Conservation (phyloP, 2,888 invertebrate species). For the Leptogaster cylindrica region DNA sequence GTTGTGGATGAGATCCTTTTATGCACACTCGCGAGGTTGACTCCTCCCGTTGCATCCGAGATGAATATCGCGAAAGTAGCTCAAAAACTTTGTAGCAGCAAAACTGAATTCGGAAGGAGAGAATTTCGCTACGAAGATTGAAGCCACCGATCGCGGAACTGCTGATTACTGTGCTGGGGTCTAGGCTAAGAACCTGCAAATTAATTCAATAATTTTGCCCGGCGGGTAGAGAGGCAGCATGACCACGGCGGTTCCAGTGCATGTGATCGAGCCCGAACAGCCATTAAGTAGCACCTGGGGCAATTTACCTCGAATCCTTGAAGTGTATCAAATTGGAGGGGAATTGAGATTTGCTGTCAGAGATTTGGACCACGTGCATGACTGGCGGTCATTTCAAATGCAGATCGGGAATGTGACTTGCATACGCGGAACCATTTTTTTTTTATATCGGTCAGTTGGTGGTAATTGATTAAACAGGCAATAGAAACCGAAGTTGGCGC, state of each 20-base stretch:
- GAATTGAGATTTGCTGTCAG: constrained; percentile 12
- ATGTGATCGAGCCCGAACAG: not conserved
- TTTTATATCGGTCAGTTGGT: not conserved
- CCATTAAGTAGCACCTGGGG: constrained; percentile 4
- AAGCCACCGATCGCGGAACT: not conserved
- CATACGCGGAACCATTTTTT: not conserved
- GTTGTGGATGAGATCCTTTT: not conserved
- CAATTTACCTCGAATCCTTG: constrained; percentile 11
- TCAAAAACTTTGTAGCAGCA: not conserved
- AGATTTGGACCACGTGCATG: constrained; percentile 21
- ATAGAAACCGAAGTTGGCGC: not conserved
- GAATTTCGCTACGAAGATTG: not conserved
- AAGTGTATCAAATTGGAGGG: constrained; percentile 21
- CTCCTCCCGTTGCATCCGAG: too few relatives aligned
- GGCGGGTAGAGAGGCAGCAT: not conserved
- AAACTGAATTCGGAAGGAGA: not conserved
- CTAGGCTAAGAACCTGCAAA: not conserved
- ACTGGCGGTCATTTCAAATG: constrained; percentile 1
- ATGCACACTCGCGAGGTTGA: not conserved
- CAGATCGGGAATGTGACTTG: not conserved
- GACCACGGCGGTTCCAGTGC: not conserved
- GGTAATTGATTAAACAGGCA: constrained; percentile 20
- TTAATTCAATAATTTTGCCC: constrained; percentile 17
- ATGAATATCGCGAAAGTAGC: not conserved
- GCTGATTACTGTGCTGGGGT: not conserved